These are phyloP conservation scores for Pseudochirops corinnae DNA, from an alignment of 2,797 vertebrate genomes.

Conservation along the genomic window DNA sequence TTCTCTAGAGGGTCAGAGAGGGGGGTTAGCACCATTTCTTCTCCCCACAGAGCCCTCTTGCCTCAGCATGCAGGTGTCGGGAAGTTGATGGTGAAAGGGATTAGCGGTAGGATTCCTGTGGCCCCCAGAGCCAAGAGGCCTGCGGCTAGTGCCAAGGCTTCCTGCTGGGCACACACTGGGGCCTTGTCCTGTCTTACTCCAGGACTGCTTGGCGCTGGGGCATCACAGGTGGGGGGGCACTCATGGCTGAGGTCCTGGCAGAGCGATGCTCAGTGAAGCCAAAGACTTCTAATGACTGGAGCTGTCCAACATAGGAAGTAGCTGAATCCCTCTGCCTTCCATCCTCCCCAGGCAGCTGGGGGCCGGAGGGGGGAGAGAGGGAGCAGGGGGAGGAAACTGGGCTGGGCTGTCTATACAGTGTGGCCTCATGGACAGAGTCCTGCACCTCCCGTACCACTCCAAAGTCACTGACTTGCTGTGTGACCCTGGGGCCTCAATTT, in stretches of 20 bases:
- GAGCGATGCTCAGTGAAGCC: neutral
- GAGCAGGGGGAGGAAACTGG: no score
- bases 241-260: neutral
- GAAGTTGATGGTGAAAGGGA: conserved; percentile 27
- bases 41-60: conserved; percentile 53
- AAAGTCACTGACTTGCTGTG: neutral
- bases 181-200: neutral
- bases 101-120: neutral
- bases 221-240: neutral
- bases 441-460: no score
- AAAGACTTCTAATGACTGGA: neutral
- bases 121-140: neutral
- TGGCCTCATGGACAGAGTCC: no score
- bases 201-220: neutral
- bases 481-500: neutral
- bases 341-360: neutral
- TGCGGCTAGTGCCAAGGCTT: neutral
- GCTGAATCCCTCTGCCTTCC: neutral
- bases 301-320: neutral
- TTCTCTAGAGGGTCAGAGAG: neutral
- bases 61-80: conserved; percentile 68
- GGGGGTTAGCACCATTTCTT: conserved; percentile 60
- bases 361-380: neutral
- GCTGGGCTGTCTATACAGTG: no score
- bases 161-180: neutral